phyloP scores from a whole-genome alignment of 2,113 vertebrate species.

The Phodopus roborovskii region DNA sequence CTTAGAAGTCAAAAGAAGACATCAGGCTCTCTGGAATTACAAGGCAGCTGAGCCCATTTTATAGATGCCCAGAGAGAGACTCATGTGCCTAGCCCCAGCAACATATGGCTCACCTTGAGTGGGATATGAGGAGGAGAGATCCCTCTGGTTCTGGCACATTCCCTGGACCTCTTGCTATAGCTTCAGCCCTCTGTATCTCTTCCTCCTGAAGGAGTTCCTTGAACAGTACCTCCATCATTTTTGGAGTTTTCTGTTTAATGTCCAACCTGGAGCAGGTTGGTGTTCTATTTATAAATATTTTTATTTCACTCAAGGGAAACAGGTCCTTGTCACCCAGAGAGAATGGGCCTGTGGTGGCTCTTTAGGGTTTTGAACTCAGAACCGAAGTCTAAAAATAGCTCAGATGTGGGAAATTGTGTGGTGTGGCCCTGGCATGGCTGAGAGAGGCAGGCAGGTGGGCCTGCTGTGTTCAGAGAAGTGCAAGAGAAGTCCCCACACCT shows the following conservation, averaged over 20 bases:
- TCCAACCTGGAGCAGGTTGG: slow-evolving; percentile 59
- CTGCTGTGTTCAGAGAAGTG: neutral
- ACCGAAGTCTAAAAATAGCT: neutral
- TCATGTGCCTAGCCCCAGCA: neutral
- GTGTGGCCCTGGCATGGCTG: neutral
- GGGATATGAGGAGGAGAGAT: neutral
- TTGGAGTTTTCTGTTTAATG: slow-evolving; percentile 63
- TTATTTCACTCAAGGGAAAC: slow-evolving; percentile 9
- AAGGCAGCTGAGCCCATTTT: neutral
- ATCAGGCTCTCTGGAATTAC: neutral
- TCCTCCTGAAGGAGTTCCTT: neutral
- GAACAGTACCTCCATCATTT: neutral
- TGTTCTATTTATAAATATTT: slow-evolving; percentile 44
- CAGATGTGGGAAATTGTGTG: neutral
- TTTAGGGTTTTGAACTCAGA: neutral
- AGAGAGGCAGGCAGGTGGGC: neutral
- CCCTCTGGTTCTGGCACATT: neutral
- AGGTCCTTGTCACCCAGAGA: neutral
- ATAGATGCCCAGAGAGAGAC: neutral
- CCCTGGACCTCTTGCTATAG: neutral
- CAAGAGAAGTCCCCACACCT: neutral
- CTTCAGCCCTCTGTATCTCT: neutral
- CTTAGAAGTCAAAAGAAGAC: neutral
- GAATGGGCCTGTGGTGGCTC: neutral
- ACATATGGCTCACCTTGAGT: neutral